Evolutionary conservation across 2,888 invertebrate genomes (phyloP).

Genomic region (Tipula confusa): DNA sequence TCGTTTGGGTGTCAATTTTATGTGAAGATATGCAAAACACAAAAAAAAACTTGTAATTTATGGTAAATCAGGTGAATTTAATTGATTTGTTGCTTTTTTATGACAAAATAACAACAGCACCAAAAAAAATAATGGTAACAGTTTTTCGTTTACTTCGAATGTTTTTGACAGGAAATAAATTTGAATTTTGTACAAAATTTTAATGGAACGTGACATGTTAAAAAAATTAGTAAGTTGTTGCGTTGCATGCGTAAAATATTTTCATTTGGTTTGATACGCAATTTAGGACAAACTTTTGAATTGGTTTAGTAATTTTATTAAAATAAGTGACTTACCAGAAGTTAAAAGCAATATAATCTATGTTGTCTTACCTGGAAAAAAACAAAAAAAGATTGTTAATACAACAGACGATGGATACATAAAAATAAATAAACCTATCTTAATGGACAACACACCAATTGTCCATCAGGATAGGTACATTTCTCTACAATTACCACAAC

Average conservation of each 20-base stretch:
- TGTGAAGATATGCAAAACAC: background rate
- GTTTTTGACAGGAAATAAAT: conserved; percentile 1
- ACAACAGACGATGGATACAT: too few relatives aligned
- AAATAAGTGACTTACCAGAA: too few relatives aligned
- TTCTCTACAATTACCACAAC: too few relatives aligned
- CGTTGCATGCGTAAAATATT: background rate
- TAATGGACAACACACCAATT: too few relatives aligned
- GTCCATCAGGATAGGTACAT: too few relatives aligned
- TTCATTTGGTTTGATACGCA: background rate
- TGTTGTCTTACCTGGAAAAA: too few relatives aligned
- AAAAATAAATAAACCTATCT: too few relatives aligned
- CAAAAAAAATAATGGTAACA: background rate
- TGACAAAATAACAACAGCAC: background rate
- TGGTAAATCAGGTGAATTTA: background rate
- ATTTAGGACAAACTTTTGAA: background rate
- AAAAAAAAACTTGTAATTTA: background rate
- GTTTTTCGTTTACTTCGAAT: conserved; percentile 1
- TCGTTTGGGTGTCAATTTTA: background rate
- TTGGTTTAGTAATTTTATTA: too few relatives aligned
- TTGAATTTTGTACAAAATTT: background rate
- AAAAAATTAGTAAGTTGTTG: background rate
- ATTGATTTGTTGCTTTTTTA: background rate
- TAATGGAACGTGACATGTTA: conserved; percentile 3
- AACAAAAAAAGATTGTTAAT: too few relatives aligned
- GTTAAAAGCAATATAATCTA: too few relatives aligned